These are phyloP conservation scores for Agrilus mali DNA, from an alignment of 2,888 invertebrate species.

Conservation along the genomic window DNA sequence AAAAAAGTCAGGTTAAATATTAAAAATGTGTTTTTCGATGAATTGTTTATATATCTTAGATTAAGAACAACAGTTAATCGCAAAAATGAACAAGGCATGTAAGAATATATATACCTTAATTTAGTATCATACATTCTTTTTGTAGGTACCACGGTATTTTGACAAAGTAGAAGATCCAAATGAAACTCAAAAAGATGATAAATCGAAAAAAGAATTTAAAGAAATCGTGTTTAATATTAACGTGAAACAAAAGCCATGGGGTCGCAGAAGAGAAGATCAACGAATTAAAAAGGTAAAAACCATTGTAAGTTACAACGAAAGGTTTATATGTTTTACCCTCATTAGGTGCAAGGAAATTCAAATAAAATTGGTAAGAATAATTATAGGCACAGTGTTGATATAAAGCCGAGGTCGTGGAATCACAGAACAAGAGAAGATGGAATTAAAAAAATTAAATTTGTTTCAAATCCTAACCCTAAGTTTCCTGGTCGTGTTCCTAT, in stretches of 20 bases:
- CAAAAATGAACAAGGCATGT: constrained; percentile 4
- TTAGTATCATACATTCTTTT: background rate
- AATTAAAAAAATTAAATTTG: constrained; percentile 17
- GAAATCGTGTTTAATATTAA: constrained; percentile 8
- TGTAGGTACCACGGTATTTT: constrained; percentile 5
- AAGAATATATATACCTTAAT: background rate
- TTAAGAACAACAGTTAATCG: background rate
- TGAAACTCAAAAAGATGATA: background rate
- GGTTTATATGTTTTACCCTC: no score
- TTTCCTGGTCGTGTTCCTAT: constrained; percentile 43
- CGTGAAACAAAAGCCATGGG: constrained; percentile 26
- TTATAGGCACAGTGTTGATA: constrained; percentile 7
- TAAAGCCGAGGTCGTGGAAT: constrained; percentile 27
- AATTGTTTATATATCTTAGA: no score
- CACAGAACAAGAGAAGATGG: constrained; percentile 24
- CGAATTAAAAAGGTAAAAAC: constrained; percentile 16
- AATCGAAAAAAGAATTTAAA: constrained; percentile 1
- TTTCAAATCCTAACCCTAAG: constrained; percentile 25
- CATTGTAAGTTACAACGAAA: constrained; percentile 9
- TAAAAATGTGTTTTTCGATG: no score
- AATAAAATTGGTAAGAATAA: constrained; percentile 3
- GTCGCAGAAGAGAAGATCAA: constrained; percentile 22
- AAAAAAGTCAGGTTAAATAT: no score
- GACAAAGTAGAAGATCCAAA: background rate
- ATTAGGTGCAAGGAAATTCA: no score